Conservation (phyloP, 2,888 invertebrate species). For the Drosophila picticornis region DNA sequence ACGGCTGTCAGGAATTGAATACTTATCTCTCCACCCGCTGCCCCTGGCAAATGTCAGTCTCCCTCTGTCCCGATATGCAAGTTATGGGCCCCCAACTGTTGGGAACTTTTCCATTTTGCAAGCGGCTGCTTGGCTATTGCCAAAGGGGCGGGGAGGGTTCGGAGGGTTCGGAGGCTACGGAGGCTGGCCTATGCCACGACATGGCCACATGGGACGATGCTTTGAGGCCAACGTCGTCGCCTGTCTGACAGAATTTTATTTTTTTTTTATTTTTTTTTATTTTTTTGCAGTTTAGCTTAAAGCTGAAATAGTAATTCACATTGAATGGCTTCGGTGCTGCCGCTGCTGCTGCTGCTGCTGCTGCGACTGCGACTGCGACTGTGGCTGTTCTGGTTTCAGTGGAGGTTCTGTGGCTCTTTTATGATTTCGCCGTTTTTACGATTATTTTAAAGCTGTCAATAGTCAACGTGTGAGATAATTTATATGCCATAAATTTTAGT, state of each 20-base stretch:
- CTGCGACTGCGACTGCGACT: background rate
- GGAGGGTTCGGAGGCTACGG: background rate
- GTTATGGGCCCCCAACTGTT: constrained; percentile 79
- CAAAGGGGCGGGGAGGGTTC: background rate
- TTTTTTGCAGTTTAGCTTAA: constrained; percentile 57
- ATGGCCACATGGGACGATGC: constrained; percentile 59
- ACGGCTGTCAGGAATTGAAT: constrained; percentile 26
- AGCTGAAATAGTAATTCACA: constrained; percentile 80
- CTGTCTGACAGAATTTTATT: constrained; percentile 55
- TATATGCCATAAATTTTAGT: constrained; percentile 81
- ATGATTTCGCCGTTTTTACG: constrained; percentile 81
- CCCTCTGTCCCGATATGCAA: constrained; percentile 52
- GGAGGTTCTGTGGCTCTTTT: constrained; percentile 60
- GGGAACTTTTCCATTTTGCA: constrained; percentile 74
- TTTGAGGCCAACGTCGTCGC: constrained; percentile 71
- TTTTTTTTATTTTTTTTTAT: constrained; percentile 2
- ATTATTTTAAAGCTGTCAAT: constrained; percentile 82
- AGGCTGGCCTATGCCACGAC: constrained; percentile 55
- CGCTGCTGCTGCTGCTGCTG: constrained; percentile 10
- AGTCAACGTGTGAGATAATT: constrained; percentile 82
- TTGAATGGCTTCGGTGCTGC: constrained; percentile 59
- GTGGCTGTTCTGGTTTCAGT: constrained; percentile 42
- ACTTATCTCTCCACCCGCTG: constrained; percentile 23
- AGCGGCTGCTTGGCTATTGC: constrained; percentile 19
- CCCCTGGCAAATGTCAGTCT: background rate